Percentiles rank a stretch among this genome's conserved stretches.
phyloP scores from a whole-genome alignment of 2,113 vertebrate genomes.

The Limanda limanda region DNA sequence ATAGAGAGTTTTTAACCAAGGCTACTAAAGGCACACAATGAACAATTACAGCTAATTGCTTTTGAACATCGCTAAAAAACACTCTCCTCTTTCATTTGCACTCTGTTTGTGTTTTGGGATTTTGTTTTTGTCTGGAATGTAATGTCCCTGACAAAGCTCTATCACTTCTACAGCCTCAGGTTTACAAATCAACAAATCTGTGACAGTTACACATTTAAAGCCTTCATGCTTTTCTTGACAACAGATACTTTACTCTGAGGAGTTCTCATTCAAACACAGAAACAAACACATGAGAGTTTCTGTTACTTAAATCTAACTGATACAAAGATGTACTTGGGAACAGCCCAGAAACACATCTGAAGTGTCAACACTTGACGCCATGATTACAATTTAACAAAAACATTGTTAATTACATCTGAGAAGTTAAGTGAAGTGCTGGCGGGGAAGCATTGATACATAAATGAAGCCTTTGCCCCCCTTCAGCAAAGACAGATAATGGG shows the following conservation, averaged over 20 bases:
- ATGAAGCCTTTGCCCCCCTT: slow-evolving; percentile 51
- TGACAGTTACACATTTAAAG: slow-evolving; percentile 4
- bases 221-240: neutral
- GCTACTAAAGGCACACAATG: slow-evolving; percentile 58
- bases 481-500: slow-evolving; percentile 60
- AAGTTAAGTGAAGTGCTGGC: slow-evolving; percentile 58
- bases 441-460: slow-evolving; percentile 60
- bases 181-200: neutral
- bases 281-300: slow-evolving; percentile 33
- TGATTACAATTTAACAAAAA: slow-evolving; percentile 73
- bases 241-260: slow-evolving; percentile 11
- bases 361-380: slow-evolving; percentile 69
- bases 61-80: slow-evolving; percentile 58
- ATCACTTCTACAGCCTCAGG: neutral
- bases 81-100: neutral
- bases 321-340: slow-evolving; percentile 57
- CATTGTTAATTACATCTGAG: slow-evolving; percentile 69
- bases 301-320: slow-evolving; percentile 45
- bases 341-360: slow-evolving; percentile 37
- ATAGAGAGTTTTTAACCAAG: slow-evolving; percentile 68
- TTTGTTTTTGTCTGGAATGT: slow-evolving; percentile 10
- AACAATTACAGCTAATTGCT: slow-evolving; percentile 68
- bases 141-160: neutral
- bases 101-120: neutral
- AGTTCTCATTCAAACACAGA: slow-evolving; percentile 22